Base-by-base conservation (phyloP, 2,113 vertebrate species). In the Poecile atricapillus region DNA sequence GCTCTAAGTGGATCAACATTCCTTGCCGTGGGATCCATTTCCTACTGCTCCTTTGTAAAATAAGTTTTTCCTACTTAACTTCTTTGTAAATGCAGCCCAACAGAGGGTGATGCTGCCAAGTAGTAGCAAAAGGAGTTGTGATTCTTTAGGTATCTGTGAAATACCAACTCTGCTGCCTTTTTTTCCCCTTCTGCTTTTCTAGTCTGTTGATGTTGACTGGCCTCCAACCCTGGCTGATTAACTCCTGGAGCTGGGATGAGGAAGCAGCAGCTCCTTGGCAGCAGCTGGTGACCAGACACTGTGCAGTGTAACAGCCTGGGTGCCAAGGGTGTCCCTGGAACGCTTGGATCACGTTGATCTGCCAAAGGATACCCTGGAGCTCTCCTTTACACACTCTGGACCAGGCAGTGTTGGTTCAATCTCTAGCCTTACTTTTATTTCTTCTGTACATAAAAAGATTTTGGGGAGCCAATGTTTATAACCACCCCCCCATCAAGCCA, bases 121-220 rank as follows among this genome's bases (percentile, higher is more conserved):
- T 0, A 20, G 16, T 1, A 65, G 55, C 44, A 70, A 47, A 25
- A 56, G 63, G 31, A 47, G 20, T 6, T 90, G 47, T 10, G 37
- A 39, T 64, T 64, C 37, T 71, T 20, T 44, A 28, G 7, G 4
- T 15, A 1, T 7, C 35, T 8, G 24, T 68, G 31, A 64, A 88
- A 83, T 20, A 68, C 5, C 25, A 70, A n/a, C 5, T 69, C 44
- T 73, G 31, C 23, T 95, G 44, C 77, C 75, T 56, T 80, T 65
- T 85, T 59, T 24, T 4, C 10, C 59, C 2, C 46, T 35, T 39
- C 50, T 39, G 56, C 33, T 79, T 43, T 87, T 95, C 35, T 94
- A 99, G 99, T 99, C 99, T 53, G 99, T 99, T 43, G 99, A 99
- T 17, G 98, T 99, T 92, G 99, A 99, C 97, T 99, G 99, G 99